A percentile compares a stretch with the other conserved stretches of the same genome.
Conservation (phyloP, 2,113 vertebrate species). For the Spea bombifrons region DNA sequence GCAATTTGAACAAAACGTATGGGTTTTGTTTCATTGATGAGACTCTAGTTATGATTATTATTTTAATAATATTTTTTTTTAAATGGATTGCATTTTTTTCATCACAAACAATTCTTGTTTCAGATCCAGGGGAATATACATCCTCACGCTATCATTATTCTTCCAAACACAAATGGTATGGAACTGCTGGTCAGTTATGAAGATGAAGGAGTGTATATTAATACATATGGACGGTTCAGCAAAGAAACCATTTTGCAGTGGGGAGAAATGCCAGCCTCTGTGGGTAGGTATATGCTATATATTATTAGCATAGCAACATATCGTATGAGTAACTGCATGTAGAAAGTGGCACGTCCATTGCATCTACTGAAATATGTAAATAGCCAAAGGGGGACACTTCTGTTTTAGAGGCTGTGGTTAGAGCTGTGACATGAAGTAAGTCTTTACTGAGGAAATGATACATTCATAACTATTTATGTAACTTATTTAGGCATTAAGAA, state of each 20-base stretch:
- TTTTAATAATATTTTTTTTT: not conserved
- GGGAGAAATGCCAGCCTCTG: conserved; percentile 91
- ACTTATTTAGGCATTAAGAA: too few relatives aligned
- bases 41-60: not conserved
- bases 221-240: conserved; percentile 91
- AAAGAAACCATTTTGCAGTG: conserved; percentile 92
- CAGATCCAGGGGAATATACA: conserved; percentile 83
- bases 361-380: too few relatives aligned
- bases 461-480: too few relatives aligned
- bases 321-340: too few relatives aligned
- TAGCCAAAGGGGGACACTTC: too few relatives aligned
- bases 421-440: too few relatives aligned
- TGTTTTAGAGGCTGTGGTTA: too few relatives aligned
- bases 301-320: too few relatives aligned
- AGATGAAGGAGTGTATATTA: conserved; percentile 87
- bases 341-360: too few relatives aligned
- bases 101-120: conserved; percentile 55
- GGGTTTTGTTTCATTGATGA: not conserved
- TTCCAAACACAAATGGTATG: conserved; percentile 85
- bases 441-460: too few relatives aligned
- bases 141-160: conserved; percentile 90
- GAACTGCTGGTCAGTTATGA: conserved; percentile 92
- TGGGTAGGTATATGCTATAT: conserved; percentile 69
- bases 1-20: too few relatives aligned
- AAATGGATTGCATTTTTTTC: not conserved